Evolutionary conservation across 2,888 invertebrate species (phyloP).

Genomic region (Amiota mariae): DNA sequence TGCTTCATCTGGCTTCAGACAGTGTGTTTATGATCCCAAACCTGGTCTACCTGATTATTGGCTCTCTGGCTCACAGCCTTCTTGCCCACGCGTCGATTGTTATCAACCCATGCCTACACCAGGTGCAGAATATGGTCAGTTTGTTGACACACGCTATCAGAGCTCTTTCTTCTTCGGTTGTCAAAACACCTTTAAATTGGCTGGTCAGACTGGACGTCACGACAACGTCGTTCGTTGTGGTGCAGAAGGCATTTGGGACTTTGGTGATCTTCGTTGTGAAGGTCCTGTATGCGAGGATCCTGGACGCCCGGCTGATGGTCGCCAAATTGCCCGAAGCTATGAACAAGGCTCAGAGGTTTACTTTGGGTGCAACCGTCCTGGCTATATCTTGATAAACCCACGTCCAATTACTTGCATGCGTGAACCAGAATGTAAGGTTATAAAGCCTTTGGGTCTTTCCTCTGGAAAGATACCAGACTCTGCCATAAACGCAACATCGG

Average conservation of each 20-base stretch:
- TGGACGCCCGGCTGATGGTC: slow-evolving; percentile 93
- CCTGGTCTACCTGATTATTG: slow-evolving; percentile 92
- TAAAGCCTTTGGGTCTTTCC: slow-evolving; percentile 90
- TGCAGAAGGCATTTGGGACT: slow-evolving; percentile 96
- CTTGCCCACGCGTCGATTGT: slow-evolving; percentile 92
- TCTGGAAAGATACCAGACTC: slow-evolving; percentile 95
- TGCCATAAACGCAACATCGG: slow-evolving; percentile 95
- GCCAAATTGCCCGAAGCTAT: slow-evolving; percentile 87
- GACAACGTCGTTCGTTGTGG: slow-evolving; percentile 94
- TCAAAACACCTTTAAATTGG: slow-evolving; percentile 94
- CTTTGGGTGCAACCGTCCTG: slow-evolving; percentile 92
- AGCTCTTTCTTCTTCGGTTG: slow-evolving; percentile 97
- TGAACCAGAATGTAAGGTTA: slow-evolving; percentile 94
- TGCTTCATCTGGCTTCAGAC: slow-evolving; percentile 88
- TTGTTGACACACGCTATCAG: slow-evolving; percentile 90
- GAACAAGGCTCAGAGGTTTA: slow-evolving; percentile 92
- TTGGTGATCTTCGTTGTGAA: slow-evolving; percentile 93
- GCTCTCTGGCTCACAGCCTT: slow-evolving; percentile 89
- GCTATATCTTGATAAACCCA: slow-evolving; percentile 93
- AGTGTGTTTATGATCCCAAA: slow-evolving; percentile 96
- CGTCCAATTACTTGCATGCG: slow-evolving; percentile 91
- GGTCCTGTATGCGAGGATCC: slow-evolving; percentile 98
- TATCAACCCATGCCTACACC: slow-evolving; percentile 93
- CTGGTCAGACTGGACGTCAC: slow-evolving; percentile 92
- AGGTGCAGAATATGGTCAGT: slow-evolving; percentile 94